These are phyloP conservation scores for Diuraphis noxia DNA, from an alignment of 1,140 invertebrate species.

Conservation along the genomic window DNA sequence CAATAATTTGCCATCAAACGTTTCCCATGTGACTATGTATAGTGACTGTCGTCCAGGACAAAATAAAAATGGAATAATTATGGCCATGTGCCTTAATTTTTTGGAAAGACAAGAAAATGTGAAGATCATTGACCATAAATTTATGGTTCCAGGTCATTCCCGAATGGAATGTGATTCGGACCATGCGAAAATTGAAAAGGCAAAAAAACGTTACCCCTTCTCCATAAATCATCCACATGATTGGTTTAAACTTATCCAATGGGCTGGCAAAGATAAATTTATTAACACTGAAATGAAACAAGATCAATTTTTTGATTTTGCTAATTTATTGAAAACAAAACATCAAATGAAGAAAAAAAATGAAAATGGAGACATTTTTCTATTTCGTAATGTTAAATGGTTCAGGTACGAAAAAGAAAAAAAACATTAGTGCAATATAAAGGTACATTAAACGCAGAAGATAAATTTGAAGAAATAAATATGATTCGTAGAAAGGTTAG, in stretches of 20 bases:
- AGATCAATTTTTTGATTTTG: slow-evolving; percentile 31
- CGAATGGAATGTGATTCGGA: slow-evolving; percentile 44
- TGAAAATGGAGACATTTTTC: neutral
- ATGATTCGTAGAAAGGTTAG: neutral
- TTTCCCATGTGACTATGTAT: slow-evolving; percentile 33
- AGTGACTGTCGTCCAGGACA: slow-evolving; percentile 49
- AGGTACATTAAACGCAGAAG: slow-evolving; percentile 7
- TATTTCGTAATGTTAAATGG: slow-evolving; percentile 20
- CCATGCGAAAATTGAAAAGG: slow-evolving; percentile 39
- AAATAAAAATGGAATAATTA: slow-evolving; percentile 52
- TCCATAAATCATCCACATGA: slow-evolving; percentile 36
- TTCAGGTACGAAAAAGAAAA: slow-evolving; percentile 10
- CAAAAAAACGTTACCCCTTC: slow-evolving; percentile 15
- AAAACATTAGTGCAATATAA: slow-evolving; percentile 8
- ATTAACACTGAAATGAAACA: slow-evolving; percentile 8
- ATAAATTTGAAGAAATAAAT: slow-evolving; percentile 24
- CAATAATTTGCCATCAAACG: slow-evolving; percentile 25
- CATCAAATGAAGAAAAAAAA: slow-evolving; percentile 30
- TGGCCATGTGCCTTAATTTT: neutral
- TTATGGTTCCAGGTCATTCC: neutral
- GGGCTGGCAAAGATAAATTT: slow-evolving; percentile 40
- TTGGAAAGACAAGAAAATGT: slow-evolving; percentile 3
- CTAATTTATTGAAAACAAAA: slow-evolving; percentile 21
- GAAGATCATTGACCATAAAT: slow-evolving; percentile 37
- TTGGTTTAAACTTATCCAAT: neutral